Conservation (phyloP, 2,888 invertebrate genomes). For the Leptinotarsa haldemani region DNA sequence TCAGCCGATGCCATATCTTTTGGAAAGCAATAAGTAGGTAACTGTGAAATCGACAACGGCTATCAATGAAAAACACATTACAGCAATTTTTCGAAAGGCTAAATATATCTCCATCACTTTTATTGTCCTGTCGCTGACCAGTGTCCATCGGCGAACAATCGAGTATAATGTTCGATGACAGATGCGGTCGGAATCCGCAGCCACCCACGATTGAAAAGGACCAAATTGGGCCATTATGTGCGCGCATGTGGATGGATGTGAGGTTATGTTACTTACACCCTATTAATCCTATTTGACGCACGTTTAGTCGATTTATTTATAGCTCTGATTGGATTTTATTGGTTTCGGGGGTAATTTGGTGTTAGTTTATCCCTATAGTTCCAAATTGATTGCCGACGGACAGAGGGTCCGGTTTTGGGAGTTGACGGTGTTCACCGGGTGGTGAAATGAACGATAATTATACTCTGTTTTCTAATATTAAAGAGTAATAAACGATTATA, state of each 20-base stretch:
- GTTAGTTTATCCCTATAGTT: conserved; percentile 18
- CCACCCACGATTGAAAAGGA: conserved; percentile 57
- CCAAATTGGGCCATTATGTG: conserved; percentile 58
- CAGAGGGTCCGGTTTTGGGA: background rate
- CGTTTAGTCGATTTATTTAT: conserved; percentile 53
- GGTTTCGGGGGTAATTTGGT: conserved; percentile 46
- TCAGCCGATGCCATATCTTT: no score
- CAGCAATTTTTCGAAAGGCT: background rate
- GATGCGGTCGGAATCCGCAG: conserved; percentile 56
- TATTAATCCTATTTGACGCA: conserved; percentile 58
- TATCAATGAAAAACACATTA: background rate
- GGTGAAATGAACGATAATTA: no score
- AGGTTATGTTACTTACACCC: conserved; percentile 58
- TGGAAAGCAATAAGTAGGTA: no score
- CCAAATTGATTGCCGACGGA: background rate
- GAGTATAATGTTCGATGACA: conserved; percentile 61
- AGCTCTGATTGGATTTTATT: conserved; percentile 52
- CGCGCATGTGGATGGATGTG: conserved; percentile 46
- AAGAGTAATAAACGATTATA: no score
- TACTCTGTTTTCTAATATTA: no score
- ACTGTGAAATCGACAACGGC: background rate
- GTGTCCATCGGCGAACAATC: conserved; percentile 51
- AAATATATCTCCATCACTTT: conserved; percentile 12
- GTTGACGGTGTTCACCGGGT: background rate
- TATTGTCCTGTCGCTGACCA: conserved; percentile 29